Evolutionary conservation across 1,140 invertebrate species (phyloP).

Genomic region (Bacillus rossius): DNA sequence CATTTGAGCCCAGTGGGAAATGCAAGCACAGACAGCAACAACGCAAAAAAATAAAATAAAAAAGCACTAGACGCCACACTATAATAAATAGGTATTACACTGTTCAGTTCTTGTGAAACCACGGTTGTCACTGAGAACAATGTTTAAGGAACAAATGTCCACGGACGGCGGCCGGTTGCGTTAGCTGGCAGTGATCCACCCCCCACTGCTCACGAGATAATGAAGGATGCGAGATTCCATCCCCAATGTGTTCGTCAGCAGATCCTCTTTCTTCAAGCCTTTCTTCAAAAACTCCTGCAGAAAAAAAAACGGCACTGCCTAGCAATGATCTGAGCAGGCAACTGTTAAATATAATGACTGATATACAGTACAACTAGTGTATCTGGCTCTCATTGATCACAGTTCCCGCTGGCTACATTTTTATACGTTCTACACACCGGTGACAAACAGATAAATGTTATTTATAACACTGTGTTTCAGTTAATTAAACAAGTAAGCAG

Average conservation of each 20-base stretch:
- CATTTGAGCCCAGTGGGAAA: no score
- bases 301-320: conserved; percentile 9
- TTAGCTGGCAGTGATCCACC: conserved; percentile 42
- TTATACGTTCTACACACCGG: no score
- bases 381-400: not conserved
- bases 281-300: conserved; percentile 42
- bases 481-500: no score
- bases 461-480: no score
- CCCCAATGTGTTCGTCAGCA: conserved; percentile 39
- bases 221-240: conserved; percentile 45
- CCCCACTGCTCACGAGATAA: conserved; percentile 44
- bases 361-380: not conserved
- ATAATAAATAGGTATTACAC: no score
- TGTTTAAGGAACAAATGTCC: no score
- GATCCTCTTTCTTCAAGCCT: conserved; percentile 38
- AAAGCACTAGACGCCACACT: no score
- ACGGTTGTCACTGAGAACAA: no score
- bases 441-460: not conserved
- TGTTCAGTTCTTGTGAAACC: no score
- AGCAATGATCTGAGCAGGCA: not conserved
- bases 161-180: not conserved
- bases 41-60: no score
- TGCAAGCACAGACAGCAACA: no score
- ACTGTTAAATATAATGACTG: not conserved
- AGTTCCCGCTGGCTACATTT: not conserved